phyloP scores from a whole-genome alignment of 2,113 vertebrate species.

The Myotis davidii region DNA sequence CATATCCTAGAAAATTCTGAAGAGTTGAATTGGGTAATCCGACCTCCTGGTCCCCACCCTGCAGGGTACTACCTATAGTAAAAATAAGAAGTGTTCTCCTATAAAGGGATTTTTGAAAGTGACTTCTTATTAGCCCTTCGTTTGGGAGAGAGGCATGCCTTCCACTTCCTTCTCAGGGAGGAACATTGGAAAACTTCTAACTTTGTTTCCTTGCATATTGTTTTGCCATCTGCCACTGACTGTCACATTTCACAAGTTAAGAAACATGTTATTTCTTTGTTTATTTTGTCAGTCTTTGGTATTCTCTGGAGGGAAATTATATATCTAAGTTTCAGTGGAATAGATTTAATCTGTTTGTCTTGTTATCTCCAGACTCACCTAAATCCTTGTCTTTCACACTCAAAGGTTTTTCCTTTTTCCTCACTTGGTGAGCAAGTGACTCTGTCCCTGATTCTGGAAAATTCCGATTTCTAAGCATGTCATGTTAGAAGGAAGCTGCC shows the following conservation, averaged over 20 bases:
- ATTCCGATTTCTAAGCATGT: not conserved
- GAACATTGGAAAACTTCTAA: slow-evolving; percentile 78
- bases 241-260: slow-evolving; percentile 89
- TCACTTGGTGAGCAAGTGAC: slow-evolving; percentile 79
- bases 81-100: not conserved
- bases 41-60: not conserved
- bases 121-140: not conserved
- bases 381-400: slow-evolving; percentile 84
- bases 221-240: slow-evolving; percentile 88
- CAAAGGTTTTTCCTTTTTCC: slow-evolving; percentile 84
- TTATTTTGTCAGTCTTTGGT: slow-evolving; percentile 89
- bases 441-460: slow-evolving; percentile 61
- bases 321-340: slow-evolving; percentile 86
- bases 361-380: slow-evolving; percentile 85
- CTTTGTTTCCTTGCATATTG: slow-evolving; percentile 82
- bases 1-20: not conserved
- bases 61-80: not conserved
- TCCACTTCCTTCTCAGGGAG: not conserved
- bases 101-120: not conserved
- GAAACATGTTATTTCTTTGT: slow-evolving; percentile 89
- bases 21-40: not conserved
- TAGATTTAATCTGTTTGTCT: slow-evolving; percentile 88
- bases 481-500: slow-evolving; percentile 73
- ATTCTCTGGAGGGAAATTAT: slow-evolving; percentile 89
- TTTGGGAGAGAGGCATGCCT: not conserved